These are phyloP conservation scores for Epinephelus coioides DNA, from an alignment of 2,797 vertebrate species.

Conservation along the genomic window DNA sequence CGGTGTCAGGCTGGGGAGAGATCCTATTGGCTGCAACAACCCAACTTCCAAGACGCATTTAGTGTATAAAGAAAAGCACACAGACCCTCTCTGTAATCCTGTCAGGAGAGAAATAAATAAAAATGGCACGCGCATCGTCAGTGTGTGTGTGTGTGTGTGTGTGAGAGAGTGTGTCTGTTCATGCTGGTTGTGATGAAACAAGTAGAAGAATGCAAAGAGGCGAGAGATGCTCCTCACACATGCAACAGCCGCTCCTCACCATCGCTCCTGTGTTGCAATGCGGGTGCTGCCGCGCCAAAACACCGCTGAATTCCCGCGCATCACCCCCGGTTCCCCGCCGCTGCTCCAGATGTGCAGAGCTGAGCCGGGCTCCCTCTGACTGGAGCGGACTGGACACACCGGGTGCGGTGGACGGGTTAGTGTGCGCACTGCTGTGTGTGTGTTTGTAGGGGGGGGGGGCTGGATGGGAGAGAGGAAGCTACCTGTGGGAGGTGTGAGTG, in stretches of 20 bases:
- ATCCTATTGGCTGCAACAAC: conserved; percentile 43
- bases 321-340: conserved; percentile 10
- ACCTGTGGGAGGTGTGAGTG: conserved; percentile 50
- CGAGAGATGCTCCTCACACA: conserved; percentile 42
- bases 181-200: not conserved
- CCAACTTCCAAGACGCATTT: conserved; percentile 66
- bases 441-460: not conserved
- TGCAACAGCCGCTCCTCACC: conserved; percentile 68
- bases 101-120: not conserved
- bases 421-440: conserved; percentile 15
- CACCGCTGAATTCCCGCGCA: conserved; percentile 16
- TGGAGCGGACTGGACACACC: conserved; percentile 17
- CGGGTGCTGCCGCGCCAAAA: conserved; percentile 65
- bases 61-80: not conserved
- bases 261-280: conserved; percentile 79
- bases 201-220: conserved; percentile 4
- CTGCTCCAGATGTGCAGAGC: conserved; percentile 66
- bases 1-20: conserved; percentile 19
- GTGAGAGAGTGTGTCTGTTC: not conserved
- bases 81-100: conserved; percentile 17
- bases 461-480: conserved; percentile 28
- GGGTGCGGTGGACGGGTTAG: conserved; percentile 4
- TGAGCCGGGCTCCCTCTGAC: conserved; percentile 6
- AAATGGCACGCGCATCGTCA: not conserved
- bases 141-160: not conserved